These are phyloP conservation scores for Gymnopithys bicolor DNA, from an alignment of 2,797 vertebrate genomes.

Conservation along the genomic window DNA sequence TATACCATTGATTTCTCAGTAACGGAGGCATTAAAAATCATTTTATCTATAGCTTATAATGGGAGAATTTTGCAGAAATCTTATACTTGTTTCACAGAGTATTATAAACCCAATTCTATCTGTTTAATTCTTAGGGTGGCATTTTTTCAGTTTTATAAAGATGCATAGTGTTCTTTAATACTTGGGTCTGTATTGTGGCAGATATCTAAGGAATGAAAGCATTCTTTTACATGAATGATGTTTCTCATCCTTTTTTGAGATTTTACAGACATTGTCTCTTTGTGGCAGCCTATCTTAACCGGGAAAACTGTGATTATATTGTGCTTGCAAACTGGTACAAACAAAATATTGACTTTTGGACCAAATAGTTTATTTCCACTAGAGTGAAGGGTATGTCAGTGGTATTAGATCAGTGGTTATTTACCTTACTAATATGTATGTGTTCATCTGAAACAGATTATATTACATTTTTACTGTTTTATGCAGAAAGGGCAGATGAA, in stretches of 20 bases:
- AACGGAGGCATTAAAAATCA: background rate
- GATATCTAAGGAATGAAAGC: background rate
- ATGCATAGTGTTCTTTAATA: background rate
- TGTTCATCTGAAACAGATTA: background rate
- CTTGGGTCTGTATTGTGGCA: background rate
- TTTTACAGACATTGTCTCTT: background rate
- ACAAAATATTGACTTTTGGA: background rate
- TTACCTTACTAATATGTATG: background rate
- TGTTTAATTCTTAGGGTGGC: background rate
- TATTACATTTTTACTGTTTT: background rate
- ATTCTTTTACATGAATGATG: background rate
- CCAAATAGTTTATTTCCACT: background rate
- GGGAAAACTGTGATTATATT: background rate
- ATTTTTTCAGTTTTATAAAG: background rate
- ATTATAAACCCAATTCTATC: background rate
- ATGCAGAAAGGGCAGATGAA: background rate
- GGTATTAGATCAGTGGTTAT: background rate
- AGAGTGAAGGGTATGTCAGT: background rate
- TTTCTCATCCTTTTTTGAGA: background rate
- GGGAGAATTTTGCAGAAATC: background rate
- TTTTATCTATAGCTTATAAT: background rate
- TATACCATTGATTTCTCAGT: background rate
- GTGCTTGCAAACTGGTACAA: background rate
- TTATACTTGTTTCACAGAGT: background rate
- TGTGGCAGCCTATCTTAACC: background rate